Base-by-base conservation (phyloP, 92 coral and sea anemone genomes). In the Epizoanthus fatuus region DNA sequence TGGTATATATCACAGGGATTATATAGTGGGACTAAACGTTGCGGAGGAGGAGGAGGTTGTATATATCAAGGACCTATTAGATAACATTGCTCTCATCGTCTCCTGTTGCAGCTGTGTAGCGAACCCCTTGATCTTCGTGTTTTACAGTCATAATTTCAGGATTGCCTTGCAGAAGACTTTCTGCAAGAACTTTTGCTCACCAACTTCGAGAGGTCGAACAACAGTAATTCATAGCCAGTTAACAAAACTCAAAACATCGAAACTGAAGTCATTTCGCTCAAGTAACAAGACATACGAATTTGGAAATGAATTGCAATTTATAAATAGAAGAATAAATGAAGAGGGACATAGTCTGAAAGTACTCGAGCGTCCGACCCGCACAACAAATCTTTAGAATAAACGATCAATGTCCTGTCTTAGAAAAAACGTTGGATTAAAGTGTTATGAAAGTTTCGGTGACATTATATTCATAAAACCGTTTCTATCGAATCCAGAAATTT, bases 41-140 rank as follows among this genome's bases (percentile, higher is more conserved):
- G n/a, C 29, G 17, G 57, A 62, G 45, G 71, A 62, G 22, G 82
- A 13, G 8, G 49, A 58, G 3, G 20, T 38, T 2, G 0, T 16
- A 7, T 38, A 74, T 64, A 5, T 77, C 22, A 39, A 10, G 6
- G 39, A 20, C 37, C 19, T 60, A 7, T 16, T 71, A 17, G 76
- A 79, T 32, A 81, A 77, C 14, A 47, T 65, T 4, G n/a, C 68
- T 3, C 75, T 76, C 39, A 22, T 84, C 4, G 62, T 82, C n/a
- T 67, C 92, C 2, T 85, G 81, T 40, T 68, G 80, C 37, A 89
- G 92, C 76, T 79, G 90, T 5, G 66, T 85, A 20, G 81, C 86
- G 14, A 89, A 89, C 79, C 89, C 92, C 3, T 6, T 85, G 14
- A 69, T 89, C 19, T 85, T 89, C 68, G 81, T 69, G 3, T 89